A percentile compares a stretch with the other conserved stretches of the same genome.
phyloP scores from a whole-genome alignment of 2,797 vertebrate genomes.

The Brotogeris chrysoptera region DNA sequence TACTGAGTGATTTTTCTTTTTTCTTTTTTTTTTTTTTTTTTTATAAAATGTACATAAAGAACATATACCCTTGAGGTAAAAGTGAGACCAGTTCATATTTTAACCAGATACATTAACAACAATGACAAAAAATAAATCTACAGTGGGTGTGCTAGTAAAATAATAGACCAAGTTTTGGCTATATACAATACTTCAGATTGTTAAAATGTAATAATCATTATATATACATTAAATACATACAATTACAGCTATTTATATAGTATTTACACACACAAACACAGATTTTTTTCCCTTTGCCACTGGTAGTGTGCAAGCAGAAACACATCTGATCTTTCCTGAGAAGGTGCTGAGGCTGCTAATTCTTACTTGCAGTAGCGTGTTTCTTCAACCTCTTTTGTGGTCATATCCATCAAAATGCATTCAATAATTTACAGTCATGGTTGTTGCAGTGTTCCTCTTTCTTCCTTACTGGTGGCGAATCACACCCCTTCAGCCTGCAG shows the following conservation, averaged over 20 bases:
- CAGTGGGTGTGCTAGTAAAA: slow-evolving; percentile 17
- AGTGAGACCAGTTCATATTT: slow-evolving; percentile 43
- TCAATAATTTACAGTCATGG: accelerated
- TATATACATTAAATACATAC: slow-evolving; percentile 52
- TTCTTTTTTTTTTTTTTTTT: slow-evolving; percentile 37
- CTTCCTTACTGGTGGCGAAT: background rate
- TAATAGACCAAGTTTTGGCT: background rate
- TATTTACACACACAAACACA: slow-evolving; percentile 18
- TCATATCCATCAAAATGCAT: accelerated
- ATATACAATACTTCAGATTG: background rate
- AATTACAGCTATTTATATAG: slow-evolving; percentile 41
- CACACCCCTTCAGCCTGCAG: background rate
- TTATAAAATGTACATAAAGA: slow-evolving; percentile 60
- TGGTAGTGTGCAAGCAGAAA: background rate
- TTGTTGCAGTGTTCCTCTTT: background rate
- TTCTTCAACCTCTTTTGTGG: background rate
- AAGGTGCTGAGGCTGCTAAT: slow-evolving; percentile 1
- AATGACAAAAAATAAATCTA: slow-evolving; percentile 1
- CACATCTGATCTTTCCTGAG: slow-evolving; percentile 8
- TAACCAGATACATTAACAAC: slow-evolving; percentile 32
- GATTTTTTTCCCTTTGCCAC: background rate
- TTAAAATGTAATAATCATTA: slow-evolving; percentile 2
- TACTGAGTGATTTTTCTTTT: background rate
- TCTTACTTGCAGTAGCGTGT: background rate
- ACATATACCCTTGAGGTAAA: slow-evolving; percentile 44